Conservation (phyloP, 2,888 invertebrate species). For the Syritta pipiens region DNA sequence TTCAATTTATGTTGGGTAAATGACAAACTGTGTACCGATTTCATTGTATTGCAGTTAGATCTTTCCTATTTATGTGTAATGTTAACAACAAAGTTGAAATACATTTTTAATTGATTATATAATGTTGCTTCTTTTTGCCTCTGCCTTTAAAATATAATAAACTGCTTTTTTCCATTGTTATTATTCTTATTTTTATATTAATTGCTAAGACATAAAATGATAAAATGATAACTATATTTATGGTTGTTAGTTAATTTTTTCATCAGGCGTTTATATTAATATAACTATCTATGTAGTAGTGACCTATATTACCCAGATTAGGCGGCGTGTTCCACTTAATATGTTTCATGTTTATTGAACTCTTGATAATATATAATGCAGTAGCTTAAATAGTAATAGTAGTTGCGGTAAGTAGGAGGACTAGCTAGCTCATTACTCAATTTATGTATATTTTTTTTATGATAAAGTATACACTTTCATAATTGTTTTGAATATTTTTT, state of each 20-base stretch:
- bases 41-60: constrained; percentile 2
- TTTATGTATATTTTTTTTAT: constrained; percentile 11
- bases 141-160: not conserved
- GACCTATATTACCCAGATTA: not conserved
- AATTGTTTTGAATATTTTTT: constrained; percentile 23
- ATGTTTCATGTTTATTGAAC: constrained; percentile 14
- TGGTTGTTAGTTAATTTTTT: not conserved
- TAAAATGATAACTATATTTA: constrained; percentile 8
- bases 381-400: constrained; percentile 34
- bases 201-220: constrained; percentile 29
- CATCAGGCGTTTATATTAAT: not conserved
- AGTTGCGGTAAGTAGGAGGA: constrained; percentile 40
- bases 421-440: constrained; percentile 37
- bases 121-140: no score
- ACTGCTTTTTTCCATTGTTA: not conserved
- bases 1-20: constrained; percentile 13
- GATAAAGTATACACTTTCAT: constrained; percentile 10
- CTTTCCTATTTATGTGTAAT: not conserved
- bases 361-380: constrained; percentile 20
- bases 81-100: not conserved
- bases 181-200: not conserved
- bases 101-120: not conserved
- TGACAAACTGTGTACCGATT: constrained; percentile 17
- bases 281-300: constrained; percentile 13
- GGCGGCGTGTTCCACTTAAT: constrained; percentile 6